Conservation (phyloP, 2,113 vertebrate genomes). For the Pelecanus crispus region DNA sequence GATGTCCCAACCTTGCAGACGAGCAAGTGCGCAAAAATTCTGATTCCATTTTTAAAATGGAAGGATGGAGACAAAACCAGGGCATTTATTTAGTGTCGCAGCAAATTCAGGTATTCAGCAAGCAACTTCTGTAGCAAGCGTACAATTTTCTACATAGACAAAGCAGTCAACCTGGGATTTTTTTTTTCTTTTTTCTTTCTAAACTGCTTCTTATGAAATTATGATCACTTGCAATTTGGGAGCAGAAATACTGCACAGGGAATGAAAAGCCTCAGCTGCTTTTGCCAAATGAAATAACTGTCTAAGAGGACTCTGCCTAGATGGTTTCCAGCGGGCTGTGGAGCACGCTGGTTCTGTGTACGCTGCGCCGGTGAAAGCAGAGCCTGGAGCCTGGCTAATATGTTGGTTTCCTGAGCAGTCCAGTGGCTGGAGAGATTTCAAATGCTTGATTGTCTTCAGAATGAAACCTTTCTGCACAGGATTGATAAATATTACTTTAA, state of each 20-base stretch:
- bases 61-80: neutral
- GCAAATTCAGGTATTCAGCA: neutral
- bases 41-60: neutral
- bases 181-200: neutral
- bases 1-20: neutral
- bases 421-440: neutral
- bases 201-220: neutral
- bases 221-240: neutral
- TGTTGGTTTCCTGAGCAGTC: neutral
- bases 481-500: neutral
- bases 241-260: neutral
- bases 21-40: neutral
- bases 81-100: neutral
- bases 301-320: neutral
- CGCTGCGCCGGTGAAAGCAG: rapidly evolving
- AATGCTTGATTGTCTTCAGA: neutral
- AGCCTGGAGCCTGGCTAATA: neutral
- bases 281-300: neutral
- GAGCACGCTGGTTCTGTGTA: neutral
- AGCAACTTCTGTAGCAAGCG: neutral
- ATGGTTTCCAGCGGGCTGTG: neutral
- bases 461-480: neutral
- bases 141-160: neutral
- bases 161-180: neutral
- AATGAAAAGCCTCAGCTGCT: neutral